These are phyloP conservation scores for Aptenodytes patagonicus DNA, from an alignment of 2,113 vertebrate genomes.

Conservation along the genomic window DNA sequence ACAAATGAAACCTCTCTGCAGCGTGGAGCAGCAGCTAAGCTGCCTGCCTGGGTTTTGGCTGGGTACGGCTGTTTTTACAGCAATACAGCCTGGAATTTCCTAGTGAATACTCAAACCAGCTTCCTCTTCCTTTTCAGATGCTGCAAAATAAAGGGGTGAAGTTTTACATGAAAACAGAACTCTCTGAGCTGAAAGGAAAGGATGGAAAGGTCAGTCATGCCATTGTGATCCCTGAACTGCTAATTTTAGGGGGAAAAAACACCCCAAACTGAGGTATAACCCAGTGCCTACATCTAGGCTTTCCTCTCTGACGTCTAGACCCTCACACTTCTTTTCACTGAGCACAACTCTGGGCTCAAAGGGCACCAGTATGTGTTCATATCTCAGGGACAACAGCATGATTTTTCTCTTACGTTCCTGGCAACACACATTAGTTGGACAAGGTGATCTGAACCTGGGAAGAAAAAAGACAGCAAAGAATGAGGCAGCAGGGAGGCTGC, in stretches of 20 bases:
- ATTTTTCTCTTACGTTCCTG: not conserved
- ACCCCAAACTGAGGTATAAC: not conserved
- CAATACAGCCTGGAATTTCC: conserved; percentile 34
- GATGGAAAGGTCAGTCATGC: conserved; percentile 75
- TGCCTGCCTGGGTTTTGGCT: not conserved
- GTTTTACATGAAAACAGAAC: conserved; percentile 79
- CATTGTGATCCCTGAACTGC: not conserved
- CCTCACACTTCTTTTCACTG: not conserved
- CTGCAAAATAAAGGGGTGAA: conserved; percentile 79
- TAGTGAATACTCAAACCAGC: not conserved
- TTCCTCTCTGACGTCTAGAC: not conserved
- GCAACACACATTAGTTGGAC: not conserved
- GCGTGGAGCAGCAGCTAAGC: not conserved
- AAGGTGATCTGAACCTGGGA: conserved; percentile 1
- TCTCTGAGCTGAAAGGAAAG: conserved; percentile 78
- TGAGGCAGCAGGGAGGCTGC: conserved; percentile 23
- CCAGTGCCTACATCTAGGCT: not conserved
- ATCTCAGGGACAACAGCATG: not conserved
- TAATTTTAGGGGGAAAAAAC: not conserved
- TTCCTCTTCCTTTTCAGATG: conserved; percentile 74
- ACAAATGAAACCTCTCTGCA: not conserved
- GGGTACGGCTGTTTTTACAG: not conserved
- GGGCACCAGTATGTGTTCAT: not conserved
- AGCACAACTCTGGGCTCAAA: not conserved
- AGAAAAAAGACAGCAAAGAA: conserved; percentile 2